phyloP scores from a whole-genome alignment of 2,888 invertebrate genomes.

The Slavum lentiscoides region DNA sequence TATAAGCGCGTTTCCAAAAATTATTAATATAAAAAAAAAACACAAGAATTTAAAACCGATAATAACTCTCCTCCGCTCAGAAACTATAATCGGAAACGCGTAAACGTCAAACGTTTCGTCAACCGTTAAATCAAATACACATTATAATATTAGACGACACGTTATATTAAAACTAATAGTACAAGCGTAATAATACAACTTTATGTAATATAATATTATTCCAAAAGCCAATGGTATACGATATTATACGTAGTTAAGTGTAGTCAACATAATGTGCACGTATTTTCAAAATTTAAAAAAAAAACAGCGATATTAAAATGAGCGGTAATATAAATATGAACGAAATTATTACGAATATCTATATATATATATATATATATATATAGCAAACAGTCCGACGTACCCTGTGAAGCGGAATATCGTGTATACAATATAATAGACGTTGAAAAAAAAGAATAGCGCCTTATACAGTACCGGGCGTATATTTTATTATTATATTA shows the following conservation, averaged over 20 bases:
- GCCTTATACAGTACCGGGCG: background rate
- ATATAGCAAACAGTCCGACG: constrained; percentile 22
- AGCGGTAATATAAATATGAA: background rate
- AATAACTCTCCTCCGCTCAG: background rate
- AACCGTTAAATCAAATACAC: background rate
- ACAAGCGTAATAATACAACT: background rate
- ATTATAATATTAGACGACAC: background rate
- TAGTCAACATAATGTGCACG: background rate
- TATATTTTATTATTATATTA: too few species aligned
- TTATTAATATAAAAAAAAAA: background rate
- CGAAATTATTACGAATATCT: background rate
- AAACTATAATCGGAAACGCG: background rate
- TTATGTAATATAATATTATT: background rate
- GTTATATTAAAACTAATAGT: background rate
- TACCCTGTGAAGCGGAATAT: constrained; percentile 41
- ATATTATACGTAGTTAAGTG: background rate
- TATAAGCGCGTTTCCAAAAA: background rate
- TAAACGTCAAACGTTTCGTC: background rate
- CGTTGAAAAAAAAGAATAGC: background rate
- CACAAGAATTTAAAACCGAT: background rate
- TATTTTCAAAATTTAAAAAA: background rate
- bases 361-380: too few species aligned
- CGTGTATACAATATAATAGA: background rate
- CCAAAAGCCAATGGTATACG: background rate
- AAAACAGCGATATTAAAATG: constrained; percentile 5